Evolutionary conservation across 2,113 vertebrate genomes (phyloP), one percentile per base, ranked within the genome.

Genomic region (Merops nubicus): DNA sequence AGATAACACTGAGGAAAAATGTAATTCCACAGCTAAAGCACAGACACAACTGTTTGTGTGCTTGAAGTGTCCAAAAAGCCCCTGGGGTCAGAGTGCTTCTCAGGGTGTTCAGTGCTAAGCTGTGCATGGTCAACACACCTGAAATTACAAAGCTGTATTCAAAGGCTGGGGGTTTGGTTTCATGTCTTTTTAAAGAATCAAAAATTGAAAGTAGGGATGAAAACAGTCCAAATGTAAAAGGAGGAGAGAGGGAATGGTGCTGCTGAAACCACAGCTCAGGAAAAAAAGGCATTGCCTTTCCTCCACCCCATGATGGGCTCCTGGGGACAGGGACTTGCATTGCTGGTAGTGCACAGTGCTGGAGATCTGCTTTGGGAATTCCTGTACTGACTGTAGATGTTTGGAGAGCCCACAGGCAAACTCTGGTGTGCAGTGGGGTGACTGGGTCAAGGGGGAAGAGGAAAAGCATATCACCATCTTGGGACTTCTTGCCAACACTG

Each of bases 271-370:
- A 19, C 15, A 12, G 36, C 47, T 76, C 7, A 7, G 53, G 14
- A 21, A 72, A 40, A 40, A 53, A 48, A 21, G 23, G 5, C 0
- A 0, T 23, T 91, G n/a, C 62, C 53, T 80, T 75, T 21, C 16
- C 42, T 79, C 31, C 3, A 5, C 25, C 15, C 40, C 0, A 0
- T 0, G 2, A 20, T 5, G 18, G 22, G 3, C 33, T 65, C 11
- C 20, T 3, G 6, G 26, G 25, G 23, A 1, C 8, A 2, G 33
- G 29, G 38, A 9, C 33, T 59, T 20, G 34, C 11, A 2, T 8
- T 2, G 1, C 21, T 6, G 7, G 14, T 23, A 31, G 4, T 6
- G 33, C 14, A 2, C 7, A 6, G 25, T 5, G 29, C 31, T 4
- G 2, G 38, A 33, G 14, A 8, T n/a, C 15, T 0, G 33, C 68